Conservation (phyloP, 2,113 vertebrate genomes). For the Platycercus adscitus region DNA sequence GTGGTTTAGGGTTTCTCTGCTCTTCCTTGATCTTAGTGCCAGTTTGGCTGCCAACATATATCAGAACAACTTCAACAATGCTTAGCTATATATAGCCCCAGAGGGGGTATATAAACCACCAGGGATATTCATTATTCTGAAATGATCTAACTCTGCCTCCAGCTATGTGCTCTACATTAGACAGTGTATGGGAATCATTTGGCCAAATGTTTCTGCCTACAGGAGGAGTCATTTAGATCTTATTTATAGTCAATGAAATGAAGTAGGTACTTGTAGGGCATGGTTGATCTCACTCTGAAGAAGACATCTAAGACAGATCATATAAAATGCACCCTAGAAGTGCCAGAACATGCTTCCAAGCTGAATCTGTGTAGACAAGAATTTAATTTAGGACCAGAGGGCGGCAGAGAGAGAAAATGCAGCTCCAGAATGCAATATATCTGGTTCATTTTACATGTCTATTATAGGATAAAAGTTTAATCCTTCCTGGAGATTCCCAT, state of each 20-base stretch:
- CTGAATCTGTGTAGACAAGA: background rate
- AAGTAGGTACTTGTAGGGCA: background rate
- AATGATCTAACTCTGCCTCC: background rate
- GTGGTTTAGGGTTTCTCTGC: background rate
- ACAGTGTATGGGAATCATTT: background rate
- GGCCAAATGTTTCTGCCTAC: background rate
- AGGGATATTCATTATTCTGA: conserved; percentile 10
- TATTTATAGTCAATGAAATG: background rate
- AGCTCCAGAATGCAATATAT: background rate
- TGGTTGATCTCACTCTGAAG: background rate
- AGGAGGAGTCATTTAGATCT: background rate
- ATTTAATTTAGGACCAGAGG: background rate
- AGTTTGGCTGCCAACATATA: background rate
- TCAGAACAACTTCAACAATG: background rate
- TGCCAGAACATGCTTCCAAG: background rate
- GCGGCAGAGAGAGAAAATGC: background rate
- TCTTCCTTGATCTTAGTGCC: background rate
- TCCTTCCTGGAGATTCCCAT: background rate
- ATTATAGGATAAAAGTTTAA: background rate
- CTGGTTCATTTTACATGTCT: background rate
- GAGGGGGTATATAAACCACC: background rate
- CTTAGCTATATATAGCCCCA: background rate
- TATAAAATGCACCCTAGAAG: background rate
- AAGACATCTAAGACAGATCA: background rate
- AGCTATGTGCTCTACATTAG: background rate